Percentiles rank a stretch among this genome's conserved stretches.
Conservation (phyloP, 2,797 vertebrate species). For the Sparidentex hasta region DNA sequence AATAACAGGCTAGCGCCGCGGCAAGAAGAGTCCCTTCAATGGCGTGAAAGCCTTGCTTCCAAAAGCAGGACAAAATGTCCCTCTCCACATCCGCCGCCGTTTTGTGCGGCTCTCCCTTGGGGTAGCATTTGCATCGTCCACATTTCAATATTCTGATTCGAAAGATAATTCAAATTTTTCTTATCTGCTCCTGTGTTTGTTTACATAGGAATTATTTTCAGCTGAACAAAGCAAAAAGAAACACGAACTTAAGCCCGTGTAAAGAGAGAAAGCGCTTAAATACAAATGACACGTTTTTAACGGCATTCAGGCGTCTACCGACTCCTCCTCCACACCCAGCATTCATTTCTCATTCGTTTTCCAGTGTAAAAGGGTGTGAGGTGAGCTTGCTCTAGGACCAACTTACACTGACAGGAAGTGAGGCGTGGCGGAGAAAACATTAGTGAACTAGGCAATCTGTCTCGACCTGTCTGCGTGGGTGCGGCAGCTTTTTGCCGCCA, state of each 20-base stretch:
- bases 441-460: constrained; percentile 49
- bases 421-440: constrained; percentile 53
- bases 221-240: constrained; percentile 12
- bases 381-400: neutral
- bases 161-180: constrained; percentile 14
- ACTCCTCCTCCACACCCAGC: constrained; percentile 11
- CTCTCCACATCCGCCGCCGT: constrained; percentile 33
- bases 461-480: constrained; percentile 70
- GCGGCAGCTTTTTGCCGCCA: constrained; percentile 27
- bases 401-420: constrained; percentile 21
- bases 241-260: neutral
- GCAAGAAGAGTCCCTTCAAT: constrained; percentile 40
- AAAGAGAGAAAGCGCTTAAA: neutral
- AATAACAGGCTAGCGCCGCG: constrained; percentile 55
- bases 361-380: constrained; percentile 16
- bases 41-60: constrained; percentile 32
- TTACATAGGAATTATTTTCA: constrained; percentile 31
- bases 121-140: constrained; percentile 22
- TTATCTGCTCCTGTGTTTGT: constrained; percentile 44
- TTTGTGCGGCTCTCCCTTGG: constrained; percentile 33
- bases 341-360: constrained; percentile 6
- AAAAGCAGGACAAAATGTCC: constrained; percentile 50
- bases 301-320: neutral
- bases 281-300: constrained; percentile 13
- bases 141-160: constrained; percentile 43